A percentile compares a stretch with the other conserved stretches of the same genome.
Conservation (phyloP, 2,797 vertebrate species). For the Pangasius macronema region DNA sequence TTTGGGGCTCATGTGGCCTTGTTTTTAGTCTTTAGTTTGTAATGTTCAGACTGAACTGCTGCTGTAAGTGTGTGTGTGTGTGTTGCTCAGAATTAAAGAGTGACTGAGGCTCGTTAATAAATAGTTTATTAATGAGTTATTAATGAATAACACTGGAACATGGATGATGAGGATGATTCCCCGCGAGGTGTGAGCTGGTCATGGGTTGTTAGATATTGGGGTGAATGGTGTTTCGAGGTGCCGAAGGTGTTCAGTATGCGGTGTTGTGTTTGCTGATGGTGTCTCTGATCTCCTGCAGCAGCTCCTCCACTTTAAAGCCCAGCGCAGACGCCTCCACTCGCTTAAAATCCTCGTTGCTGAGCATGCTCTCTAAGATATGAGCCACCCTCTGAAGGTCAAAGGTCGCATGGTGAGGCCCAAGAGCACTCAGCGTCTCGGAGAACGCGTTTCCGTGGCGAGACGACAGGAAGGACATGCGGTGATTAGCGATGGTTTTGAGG, state of each 20-base stretch:
- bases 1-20: no score
- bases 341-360: conserved; percentile 87
- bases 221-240: neutral
- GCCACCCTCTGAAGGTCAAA: conserved; percentile 87
- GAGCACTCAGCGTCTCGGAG: conserved; percentile 66
- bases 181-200: neutral
- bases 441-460: conserved; percentile 19
- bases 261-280: conserved; percentile 63
- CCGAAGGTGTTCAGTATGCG: neutral
- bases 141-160: neutral
- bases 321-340: conserved; percentile 74
- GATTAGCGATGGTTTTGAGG: conserved; percentile 84
- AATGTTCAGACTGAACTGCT: no score
- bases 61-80: neutral
- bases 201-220: neutral
- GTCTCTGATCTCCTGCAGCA: conserved; percentile 78
- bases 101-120: neutral
- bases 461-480: conserved; percentile 80
- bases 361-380: conserved; percentile 84
- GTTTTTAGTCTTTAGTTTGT: no score
- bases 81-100: neutral
- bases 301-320: conserved; percentile 71
- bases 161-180: neutral
- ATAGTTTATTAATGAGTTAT: neutral
- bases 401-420: conserved; percentile 85